Conservation (phyloP, 2,113 vertebrate species). For the Myotis yumanensis region DNA sequence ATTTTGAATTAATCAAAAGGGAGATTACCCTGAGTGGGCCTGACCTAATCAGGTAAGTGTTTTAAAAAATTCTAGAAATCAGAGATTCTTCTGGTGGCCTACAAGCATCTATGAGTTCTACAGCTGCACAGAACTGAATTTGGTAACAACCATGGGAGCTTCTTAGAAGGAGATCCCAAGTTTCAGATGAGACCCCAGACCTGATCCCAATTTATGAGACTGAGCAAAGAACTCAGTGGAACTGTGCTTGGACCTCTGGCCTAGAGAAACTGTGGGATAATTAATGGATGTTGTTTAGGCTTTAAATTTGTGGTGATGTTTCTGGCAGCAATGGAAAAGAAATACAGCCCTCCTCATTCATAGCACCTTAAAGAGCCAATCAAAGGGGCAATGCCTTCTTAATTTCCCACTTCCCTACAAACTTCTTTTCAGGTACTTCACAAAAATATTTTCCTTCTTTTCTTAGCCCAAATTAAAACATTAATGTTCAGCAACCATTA, state of each 20-base stretch:
- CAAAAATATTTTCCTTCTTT: neutral
- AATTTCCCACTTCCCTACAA: neutral
- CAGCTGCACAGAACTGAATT: neutral
- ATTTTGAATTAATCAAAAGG: neutral
- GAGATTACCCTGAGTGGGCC: neutral
- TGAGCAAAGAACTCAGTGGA: neutral
- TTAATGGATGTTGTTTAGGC: neutral
- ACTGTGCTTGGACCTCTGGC: neutral
- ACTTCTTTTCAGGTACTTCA: neutral
- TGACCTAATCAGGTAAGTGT: neutral
- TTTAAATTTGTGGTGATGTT: neutral
- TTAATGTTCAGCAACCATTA: neutral
- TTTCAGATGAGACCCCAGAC: neutral
- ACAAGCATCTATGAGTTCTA: neutral
- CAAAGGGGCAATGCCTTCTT: neutral
- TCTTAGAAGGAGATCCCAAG: neutral
- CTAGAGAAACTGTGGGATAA: neutral
- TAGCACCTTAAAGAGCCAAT: neutral
- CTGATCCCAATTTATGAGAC: neutral
- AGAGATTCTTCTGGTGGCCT: neutral
- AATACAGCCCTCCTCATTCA: neutral
- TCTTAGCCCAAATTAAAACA: neutral
- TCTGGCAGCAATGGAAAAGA: neutral
- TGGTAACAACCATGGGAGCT: neutral
- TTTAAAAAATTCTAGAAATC: neutral